These are phyloP conservation scores for Anguilla obscura DNA, from an alignment of 2,797 vertebrate species.

Conservation along the genomic window DNA sequence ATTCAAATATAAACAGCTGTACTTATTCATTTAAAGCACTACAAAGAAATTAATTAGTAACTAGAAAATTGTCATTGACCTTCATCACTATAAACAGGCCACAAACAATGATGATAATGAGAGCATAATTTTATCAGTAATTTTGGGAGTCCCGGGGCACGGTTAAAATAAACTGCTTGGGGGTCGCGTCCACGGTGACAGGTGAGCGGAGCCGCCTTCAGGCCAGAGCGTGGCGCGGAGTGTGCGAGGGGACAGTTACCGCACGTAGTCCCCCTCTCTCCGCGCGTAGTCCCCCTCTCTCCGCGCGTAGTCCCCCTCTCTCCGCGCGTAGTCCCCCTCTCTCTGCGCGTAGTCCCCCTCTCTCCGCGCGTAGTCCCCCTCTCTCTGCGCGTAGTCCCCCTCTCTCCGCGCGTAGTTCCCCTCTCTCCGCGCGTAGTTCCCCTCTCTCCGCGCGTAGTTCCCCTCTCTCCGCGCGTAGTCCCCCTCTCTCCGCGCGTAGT, in stretches of 20 bases:
- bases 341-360: background rate
- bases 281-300: background rate
- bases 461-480: background rate
- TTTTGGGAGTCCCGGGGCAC: background rate
- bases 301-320: no score
- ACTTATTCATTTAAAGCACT: background rate
- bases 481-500: background rate
- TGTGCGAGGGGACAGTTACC: background rate
- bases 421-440: background rate
- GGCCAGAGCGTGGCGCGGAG: background rate
- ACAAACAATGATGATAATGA: background rate
- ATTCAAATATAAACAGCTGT: slow-evolving; percentile 6
- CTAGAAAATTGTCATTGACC: background rate
- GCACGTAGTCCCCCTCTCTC: background rate
- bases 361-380: background rate
- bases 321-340: background rate
- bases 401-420: background rate
- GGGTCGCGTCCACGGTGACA: background rate
- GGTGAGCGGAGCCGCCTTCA: background rate
- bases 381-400: background rate
- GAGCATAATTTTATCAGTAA: background rate
- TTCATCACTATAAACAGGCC: background rate
- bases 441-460: background rate
- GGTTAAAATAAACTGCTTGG: background rate
- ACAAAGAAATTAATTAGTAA: background rate